Base-by-base conservation (phyloP, 2,797 vertebrate genomes). In the Betta splendens region DNA sequence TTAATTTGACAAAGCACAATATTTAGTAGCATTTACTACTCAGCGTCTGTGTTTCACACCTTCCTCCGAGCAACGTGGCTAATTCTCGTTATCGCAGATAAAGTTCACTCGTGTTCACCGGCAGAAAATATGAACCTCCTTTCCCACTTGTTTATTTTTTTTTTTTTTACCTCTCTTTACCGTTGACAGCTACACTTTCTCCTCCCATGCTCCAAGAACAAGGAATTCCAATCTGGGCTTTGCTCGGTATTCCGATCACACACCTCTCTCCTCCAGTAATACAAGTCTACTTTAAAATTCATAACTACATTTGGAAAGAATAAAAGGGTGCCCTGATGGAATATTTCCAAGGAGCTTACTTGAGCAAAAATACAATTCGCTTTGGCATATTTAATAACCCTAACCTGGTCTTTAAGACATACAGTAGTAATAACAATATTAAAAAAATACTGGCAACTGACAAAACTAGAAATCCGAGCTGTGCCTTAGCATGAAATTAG, bases 241-340 rank as follows among this genome's bases (percentile, higher is more conserved):
- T 80, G 84, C 85, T 93, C 90, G 85, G 84, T 90, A 93, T 93
- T 93, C 91, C 73, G 88, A 88, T 90, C 92, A 92, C 91, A 92
- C 85, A 71, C 76, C 72, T 76, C 86, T 88, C 76, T 90, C 85
- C 87, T 86, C 82, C 90, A 89, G 91, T 92, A 91, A 91, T 90
- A 90, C 89, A 86, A 89, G 89, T 89, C 92, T 91, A 83, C 91
- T 93, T 93, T 92, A 92, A 93, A 93, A 93, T 93, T 93, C 92
- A 93, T 93, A 93, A 92, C 91, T 93, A 91, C 91, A 92, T 93
- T 93, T 88, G 85, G 87, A 88, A 90, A 91, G 90, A 92, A 92
- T 91, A 92, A 92, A 92, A 89, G 87, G 89, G 69, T 88, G 77
- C 84, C 81, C 81, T 92, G 91, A 93, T 92, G 91, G 91, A 92